phyloP scores from a whole-genome alignment of 2,113 vertebrate genomes.

The Nycticebus coucang region DNA sequence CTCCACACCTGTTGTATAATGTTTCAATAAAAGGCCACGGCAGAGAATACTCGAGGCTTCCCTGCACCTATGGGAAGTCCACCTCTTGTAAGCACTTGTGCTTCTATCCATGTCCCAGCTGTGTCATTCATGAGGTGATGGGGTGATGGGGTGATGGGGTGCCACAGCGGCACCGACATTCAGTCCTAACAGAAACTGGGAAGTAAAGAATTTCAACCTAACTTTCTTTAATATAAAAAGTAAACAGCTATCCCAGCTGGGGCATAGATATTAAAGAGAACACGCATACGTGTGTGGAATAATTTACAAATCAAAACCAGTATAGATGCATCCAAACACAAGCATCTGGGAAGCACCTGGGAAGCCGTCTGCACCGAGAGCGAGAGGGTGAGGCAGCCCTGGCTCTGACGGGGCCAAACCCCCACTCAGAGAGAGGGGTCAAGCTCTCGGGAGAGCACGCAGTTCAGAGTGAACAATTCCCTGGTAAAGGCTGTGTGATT shows the following conservation, averaged over 20 bases:
- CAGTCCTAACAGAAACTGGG: neutral
- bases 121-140: no score
- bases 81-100: no score
- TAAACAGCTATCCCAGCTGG: neutral
- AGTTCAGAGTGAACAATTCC: neutral
- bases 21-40: no score
- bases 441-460: neutral
- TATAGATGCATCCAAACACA: neutral
- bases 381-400: neutral
- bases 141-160: no score
- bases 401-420: neutral
- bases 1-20: no score
- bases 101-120: no score
- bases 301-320: neutral
- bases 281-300: neutral
- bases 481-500: fast-evolving
- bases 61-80: no score
- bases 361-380: neutral
- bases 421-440: neutral
- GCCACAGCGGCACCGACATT: neutral
- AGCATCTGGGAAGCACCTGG: neutral
- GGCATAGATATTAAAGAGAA: neutral
- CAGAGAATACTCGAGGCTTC: no score
- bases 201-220: neutral
- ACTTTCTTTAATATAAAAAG: neutral